phyloP scores from a whole-genome alignment of 2,797 vertebrate genomes.

The Takifugu rubripes region DNA sequence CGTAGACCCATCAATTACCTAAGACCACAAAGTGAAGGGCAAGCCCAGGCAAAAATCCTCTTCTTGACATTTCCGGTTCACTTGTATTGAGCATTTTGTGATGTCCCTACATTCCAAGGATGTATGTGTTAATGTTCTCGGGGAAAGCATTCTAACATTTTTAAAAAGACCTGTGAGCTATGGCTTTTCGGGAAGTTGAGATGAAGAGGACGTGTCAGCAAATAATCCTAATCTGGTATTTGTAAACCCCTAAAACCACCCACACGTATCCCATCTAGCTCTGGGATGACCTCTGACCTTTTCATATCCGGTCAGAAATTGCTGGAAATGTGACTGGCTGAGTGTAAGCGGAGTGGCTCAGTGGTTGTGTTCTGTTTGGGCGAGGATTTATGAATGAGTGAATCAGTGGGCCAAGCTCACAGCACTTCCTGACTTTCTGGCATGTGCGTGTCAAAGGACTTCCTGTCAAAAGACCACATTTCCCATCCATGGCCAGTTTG shows the following conservation, averaged over 20 bases:
- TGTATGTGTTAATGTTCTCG: too few relatives aligned
- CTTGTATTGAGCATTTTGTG: not conserved
- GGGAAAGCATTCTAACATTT: too few relatives aligned
- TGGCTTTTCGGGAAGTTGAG: not conserved
- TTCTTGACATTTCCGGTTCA: slow-evolving; percentile 35
- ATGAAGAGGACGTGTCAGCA: slow-evolving; percentile 31
- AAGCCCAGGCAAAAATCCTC: slow-evolving; percentile 44
- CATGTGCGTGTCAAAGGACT: slow-evolving; percentile 34
- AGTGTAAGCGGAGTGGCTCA: slow-evolving; percentile 1
- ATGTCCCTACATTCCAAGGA: too few relatives aligned
- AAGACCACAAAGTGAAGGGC: slow-evolving; percentile 26
- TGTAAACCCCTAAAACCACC: slow-evolving; percentile 27
- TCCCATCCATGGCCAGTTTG: slow-evolving; percentile 53
- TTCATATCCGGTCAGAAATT: slow-evolving; percentile 49
- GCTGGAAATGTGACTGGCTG: slow-evolving; percentile 18
- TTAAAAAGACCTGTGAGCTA: too few relatives aligned
- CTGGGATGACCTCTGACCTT: slow-evolving; percentile 36
- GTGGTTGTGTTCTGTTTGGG: slow-evolving; percentile 25
- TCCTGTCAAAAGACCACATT: slow-evolving; percentile 65
- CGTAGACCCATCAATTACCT: slow-evolving; percentile 48
- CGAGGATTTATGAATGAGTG: slow-evolving; percentile 72
- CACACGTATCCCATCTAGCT: slow-evolving; percentile 22
- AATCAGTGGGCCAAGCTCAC: slow-evolving; percentile 36
- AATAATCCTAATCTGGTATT: slow-evolving; percentile 30
- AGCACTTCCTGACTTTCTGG: slow-evolving; percentile 51